phyloP scores from a whole-genome alignment of 2,113 vertebrate species.

The Montifringilla adamsi region DNA sequence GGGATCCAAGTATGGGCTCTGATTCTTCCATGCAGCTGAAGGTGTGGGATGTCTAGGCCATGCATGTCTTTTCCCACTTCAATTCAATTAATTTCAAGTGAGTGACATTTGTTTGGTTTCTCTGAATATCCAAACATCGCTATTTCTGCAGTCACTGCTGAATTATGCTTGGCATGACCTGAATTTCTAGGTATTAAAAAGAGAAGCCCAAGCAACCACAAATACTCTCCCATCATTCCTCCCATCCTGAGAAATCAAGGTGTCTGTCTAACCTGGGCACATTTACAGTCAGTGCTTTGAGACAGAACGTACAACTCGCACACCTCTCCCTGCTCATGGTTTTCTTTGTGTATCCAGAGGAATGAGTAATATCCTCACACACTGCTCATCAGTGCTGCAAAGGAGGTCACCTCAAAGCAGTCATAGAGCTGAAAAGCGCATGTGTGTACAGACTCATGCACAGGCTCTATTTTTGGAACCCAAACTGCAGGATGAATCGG shows the following conservation, averaged over 20 bases:
- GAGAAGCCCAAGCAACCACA: neutral
- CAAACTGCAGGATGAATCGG: neutral
- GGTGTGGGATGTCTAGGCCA: neutral
- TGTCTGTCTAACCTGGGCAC: neutral
- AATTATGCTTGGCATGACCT: neutral
- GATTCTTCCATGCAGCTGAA: neutral
- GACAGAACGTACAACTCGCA: rapidly evolving
- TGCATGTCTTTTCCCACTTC: neutral
- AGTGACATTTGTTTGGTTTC: neutral
- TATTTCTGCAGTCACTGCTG: neutral
- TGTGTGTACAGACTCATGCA: neutral
- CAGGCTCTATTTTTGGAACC: slow-evolving; percentile 7
- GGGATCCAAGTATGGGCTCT: neutral
- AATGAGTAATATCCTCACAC: neutral
- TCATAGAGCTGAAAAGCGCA: neutral
- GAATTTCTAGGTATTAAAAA: neutral
- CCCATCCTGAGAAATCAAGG: neutral
- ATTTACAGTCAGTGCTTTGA: neutral
- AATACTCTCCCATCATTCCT: neutral
- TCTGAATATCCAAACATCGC: neutral
- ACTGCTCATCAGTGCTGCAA: neutral
- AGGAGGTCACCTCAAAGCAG: neutral
- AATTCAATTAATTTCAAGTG: neutral
- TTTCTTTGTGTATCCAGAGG: neutral
- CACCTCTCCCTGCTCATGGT: neutral